Percentiles rank a stretch among this genome's conserved stretches.
Evolutionary conservation across 2,888 invertebrate genomes (phyloP).

Genomic region (Caenorhabditis zanzibari): DNA sequence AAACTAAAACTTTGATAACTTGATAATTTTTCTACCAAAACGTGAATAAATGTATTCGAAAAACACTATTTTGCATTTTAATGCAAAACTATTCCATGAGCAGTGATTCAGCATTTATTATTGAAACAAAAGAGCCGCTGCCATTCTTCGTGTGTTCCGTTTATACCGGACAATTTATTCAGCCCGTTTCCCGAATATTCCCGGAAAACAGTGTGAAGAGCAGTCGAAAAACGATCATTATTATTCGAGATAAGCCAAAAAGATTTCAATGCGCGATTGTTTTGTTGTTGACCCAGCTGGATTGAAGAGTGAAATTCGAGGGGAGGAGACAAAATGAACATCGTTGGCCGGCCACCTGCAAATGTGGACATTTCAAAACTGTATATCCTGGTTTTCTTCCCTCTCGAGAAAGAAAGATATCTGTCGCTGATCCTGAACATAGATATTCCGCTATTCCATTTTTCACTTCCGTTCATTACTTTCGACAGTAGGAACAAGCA

Average conservation of each 20-base stretch:
- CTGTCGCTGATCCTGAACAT: conserved; percentile 36
- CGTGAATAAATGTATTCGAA: too few species aligned
- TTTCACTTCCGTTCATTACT: conserved; percentile 45
- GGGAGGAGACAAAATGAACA: conserved; percentile 31
- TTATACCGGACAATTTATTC: conserved; percentile 31
- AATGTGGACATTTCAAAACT: conserved; percentile 60
- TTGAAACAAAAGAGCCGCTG: conserved; percentile 46
- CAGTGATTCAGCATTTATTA: neutral
- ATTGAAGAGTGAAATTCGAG: neutral
- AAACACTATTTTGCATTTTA: too few species aligned
- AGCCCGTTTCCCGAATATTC: conserved; percentile 21
- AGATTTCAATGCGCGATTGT: conserved; percentile 64
- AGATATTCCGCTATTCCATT: conserved; percentile 31
- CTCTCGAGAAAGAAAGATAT: conserved; percentile 27
- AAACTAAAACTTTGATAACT: too few species aligned
- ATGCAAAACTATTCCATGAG: neutral
- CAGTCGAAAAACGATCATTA: conserved; percentile 52
- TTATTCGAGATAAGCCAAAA: conserved; percentile 63
- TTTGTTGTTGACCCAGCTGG: conserved; percentile 67
- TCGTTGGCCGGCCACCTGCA: conserved; percentile 60
- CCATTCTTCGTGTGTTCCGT: conserved; percentile 10
- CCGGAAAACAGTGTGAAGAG: conserved; percentile 52
- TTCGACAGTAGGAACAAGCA: conserved; percentile 33
- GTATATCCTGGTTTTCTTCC: conserved; percentile 65
- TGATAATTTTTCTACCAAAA: too few species aligned